Percentiles rank a stretch among this genome's conserved stretches.
Evolutionary conservation across 2,888 invertebrate genomes (phyloP).

Genomic region (Andrena trimmerana): DNA sequence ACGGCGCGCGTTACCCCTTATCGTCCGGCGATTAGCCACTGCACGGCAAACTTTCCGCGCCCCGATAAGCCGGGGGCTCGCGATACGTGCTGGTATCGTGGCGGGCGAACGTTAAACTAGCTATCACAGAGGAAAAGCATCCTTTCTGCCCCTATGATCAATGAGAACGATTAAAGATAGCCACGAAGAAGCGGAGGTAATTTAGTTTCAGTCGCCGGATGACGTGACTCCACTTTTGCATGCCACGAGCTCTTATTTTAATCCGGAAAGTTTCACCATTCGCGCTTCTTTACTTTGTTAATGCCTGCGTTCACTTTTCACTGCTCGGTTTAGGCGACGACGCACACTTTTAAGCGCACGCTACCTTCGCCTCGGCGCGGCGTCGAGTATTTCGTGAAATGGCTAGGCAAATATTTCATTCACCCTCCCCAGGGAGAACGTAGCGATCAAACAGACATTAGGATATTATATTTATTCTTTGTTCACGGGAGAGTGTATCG

Average conservation of each 20-base stretch:
- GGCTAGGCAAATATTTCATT: too few relatives aligned
- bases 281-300: too few relatives aligned
- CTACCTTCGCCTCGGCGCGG: too few relatives aligned
- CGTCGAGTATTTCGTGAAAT: neutral
- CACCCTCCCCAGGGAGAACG: too few relatives aligned
- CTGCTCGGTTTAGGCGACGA: too few relatives aligned
- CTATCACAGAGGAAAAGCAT: slow-evolving; percentile 1
- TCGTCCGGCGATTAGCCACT: slow-evolving; percentile 29
- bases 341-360: too few relatives aligned
- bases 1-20: neutral
- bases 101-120: slow-evolving; percentile 2
- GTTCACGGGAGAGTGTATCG: slow-evolving; percentile 18
- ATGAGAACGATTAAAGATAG: neutral
- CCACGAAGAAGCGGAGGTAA: neutral
- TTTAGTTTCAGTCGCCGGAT: neutral
- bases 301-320: too few relatives aligned
- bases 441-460: slow-evolving; percentile 3
- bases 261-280: too few relatives aligned
- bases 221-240: neutral
- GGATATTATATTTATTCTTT: slow-evolving; percentile 25
- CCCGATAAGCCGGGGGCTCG: slow-evolving; percentile 15
- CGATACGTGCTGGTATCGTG: neutral
- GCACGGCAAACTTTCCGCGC: slow-evolving; percentile 10
- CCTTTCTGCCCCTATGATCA: neutral
- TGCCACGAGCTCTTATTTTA: neutral